phyloP scores from a whole-genome alignment of 2,888 invertebrate genomes.

The Nomada ferruginata region DNA sequence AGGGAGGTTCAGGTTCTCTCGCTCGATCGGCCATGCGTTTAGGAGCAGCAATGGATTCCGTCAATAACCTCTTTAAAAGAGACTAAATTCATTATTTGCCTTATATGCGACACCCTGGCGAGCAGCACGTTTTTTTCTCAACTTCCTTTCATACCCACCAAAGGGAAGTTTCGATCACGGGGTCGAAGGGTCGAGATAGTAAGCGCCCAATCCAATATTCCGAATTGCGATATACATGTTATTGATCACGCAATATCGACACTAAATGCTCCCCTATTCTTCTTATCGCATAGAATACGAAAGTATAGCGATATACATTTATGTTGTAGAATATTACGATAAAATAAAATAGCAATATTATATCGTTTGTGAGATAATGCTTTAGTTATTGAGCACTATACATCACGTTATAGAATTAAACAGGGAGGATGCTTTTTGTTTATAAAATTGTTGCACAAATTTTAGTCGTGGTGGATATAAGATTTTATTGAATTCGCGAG shows the following conservation, averaged over 20 bases:
- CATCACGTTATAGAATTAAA: too few species aligned
- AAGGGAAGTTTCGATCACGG: slow-evolving; percentile 60
- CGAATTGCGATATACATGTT: slow-evolving; percentile 34
- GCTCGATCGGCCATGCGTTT: slow-evolving; percentile 70
- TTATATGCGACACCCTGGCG: slow-evolving; percentile 57
- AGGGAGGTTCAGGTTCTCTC: slow-evolving; percentile 53
- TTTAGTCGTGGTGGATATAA: too few species aligned
- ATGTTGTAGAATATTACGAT: too few species aligned
- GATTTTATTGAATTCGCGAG: too few species aligned
- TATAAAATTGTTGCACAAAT: too few species aligned
- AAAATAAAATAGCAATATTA: not conserved
- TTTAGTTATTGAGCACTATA: not conserved
- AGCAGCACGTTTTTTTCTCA: slow-evolving; percentile 47
- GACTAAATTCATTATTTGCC: slow-evolving; percentile 72
- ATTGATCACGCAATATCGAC: slow-evolving; percentile 50
- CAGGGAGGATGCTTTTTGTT: too few species aligned
- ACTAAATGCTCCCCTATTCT: slow-evolving; percentile 1
- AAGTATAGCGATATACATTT: too few species aligned
- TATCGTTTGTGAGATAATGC: not conserved
- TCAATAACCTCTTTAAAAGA: slow-evolving; percentile 75
- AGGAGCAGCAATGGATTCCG: slow-evolving; percentile 66
- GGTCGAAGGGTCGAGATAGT: slow-evolving; percentile 39
- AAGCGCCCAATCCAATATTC: slow-evolving; percentile 41
- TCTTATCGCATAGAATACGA: slow-evolving; percentile 19
- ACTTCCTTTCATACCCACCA: slow-evolving; percentile 47